Base-by-base conservation (phyloP, 2,888 invertebrate genomes). In the Drosophila monieri region DNA sequence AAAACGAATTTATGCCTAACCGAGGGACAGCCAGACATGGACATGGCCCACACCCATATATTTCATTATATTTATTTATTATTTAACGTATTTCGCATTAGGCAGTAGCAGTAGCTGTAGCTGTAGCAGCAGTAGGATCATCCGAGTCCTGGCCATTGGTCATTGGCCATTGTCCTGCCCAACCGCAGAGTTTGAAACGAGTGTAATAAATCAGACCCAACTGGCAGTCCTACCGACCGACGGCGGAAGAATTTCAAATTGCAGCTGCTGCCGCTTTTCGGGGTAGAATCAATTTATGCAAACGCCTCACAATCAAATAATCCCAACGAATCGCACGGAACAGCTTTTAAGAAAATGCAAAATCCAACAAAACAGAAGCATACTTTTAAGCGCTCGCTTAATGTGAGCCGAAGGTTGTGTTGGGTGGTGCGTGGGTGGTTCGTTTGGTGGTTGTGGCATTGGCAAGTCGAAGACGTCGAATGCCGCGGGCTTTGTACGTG, bases 21-120 rank as follows among this genome's bases (percentile, higher is more conserved):
- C 83, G 68, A 52, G 46, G 51, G 53, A 60, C 66, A 56, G 37
- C 44, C 54, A 46, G 65, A 57, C 53, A 57, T 52, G 39, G 37
- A 52, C 53, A 54, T 32, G 43, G 43, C 21, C 43, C 43, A 25
- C 52, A 52, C 59, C 57, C 70, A 80, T 81, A 79, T 77, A 81
- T 76, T 87, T 87, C 80, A 87, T 76, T 71, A 85, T 73, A 73
- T 88, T 77, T 87, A 81, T 87, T 81, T 83, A 83, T 83, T 83
- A 83, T 83, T 83, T 71, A 83, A 85, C 80, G 73, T 53, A 79
- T 85, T 83, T 74, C 68, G 73, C 65, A 83, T 76, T 74, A 77
- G 83, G 60, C 64, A 53, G 55, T 25, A 23, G 15, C 4, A 30
- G 39, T 41, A 30, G 14, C n/a, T 15, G 12, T 12, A 30, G 15